Evolutionary conservation across 2,113 vertebrate genomes (phyloP), one percentile per base, ranked within the genome.

Genomic region (Aldabrachelys gigantea): DNA sequence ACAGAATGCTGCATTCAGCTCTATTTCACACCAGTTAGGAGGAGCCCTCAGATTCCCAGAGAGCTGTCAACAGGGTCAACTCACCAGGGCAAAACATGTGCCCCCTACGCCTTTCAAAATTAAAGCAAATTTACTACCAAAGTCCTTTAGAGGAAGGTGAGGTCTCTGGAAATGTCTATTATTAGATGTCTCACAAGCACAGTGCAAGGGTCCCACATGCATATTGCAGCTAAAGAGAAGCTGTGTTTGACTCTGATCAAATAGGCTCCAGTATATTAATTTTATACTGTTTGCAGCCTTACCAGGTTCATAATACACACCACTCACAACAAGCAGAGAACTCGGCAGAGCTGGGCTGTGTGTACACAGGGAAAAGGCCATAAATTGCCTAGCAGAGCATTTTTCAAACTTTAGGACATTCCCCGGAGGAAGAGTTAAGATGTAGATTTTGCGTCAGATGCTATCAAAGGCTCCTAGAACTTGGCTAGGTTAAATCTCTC

Each of bases 391-490:
- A 94, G 97, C 96, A 88, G 95, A 95, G 94, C 95, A 88, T 95
- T 49, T 95, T 81, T 92, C 97, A 41, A 95, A 95, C 94, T 88
- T 92, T 94, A 87, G 95, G 94, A 96, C 96, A 2, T 95, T 97
- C 97, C 97, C 90, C n/a, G 44, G 92, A 97, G 97, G 97, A 95
- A 98, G 96, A 97, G 97, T 96, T 93, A 90, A 84, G 97, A 97
- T 98, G 97, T 96, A 97, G 96, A 44, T 92, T 95, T 91, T 98
- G 97, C 84, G 93, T 98, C 98, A 98, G 97, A 98, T 89, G 96
- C 94, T 84, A 96, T 98, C 94, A 97, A 93, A 96, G 96, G 92
- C 96, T 94, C 83, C 86, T 91, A 89, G 93, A 90, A 94, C 94
- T 90, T 94, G 95, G 95, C 95, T 89, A 80, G 93, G 89, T 98